These are phyloP conservation scores for Procavia capensis DNA, from an alignment of 2,113 vertebrate genomes.

Conservation along the genomic window DNA sequence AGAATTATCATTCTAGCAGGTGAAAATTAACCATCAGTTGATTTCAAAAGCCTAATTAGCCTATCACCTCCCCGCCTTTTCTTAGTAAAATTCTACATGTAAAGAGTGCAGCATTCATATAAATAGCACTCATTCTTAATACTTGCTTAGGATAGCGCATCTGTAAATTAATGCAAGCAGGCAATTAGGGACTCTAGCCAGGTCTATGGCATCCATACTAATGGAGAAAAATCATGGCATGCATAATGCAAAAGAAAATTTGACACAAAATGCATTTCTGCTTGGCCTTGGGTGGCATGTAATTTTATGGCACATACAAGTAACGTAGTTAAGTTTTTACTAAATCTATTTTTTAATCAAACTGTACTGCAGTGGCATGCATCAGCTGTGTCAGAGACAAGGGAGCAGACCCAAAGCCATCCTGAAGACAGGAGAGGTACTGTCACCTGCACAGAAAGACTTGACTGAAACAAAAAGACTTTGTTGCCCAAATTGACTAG, in stretches of 20 bases:
- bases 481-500: not conserved
- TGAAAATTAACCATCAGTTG: conserved; percentile 65
- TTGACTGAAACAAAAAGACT: not conserved
- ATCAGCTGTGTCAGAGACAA: not conserved
- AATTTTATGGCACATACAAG: not conserved
- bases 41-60: conserved; percentile 54
- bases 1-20: conserved; percentile 54
- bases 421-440: not conserved
- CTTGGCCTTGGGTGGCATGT: not conserved
- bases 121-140: not conserved
- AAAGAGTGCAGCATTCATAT: not conserved
- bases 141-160: not conserved
- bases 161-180: not conserved
- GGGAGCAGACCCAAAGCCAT: not conserved
- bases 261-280: not conserved
- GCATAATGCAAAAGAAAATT: not conserved
- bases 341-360: not conserved
- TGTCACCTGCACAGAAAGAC: not conserved
- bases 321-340: conserved; percentile 4
- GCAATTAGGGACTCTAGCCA: not conserved
- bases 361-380: not conserved
- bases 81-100: conserved; percentile 14
- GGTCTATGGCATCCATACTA: not conserved
- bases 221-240: not conserved
- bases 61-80: not conserved